A percentile compares a stretch with the other conserved stretches of the same genome.
These are phyloP conservation scores for Atherinosoma microstoma DNA, from an alignment of 2,797 vertebrate genomes.

Conservation along the genomic window DNA sequence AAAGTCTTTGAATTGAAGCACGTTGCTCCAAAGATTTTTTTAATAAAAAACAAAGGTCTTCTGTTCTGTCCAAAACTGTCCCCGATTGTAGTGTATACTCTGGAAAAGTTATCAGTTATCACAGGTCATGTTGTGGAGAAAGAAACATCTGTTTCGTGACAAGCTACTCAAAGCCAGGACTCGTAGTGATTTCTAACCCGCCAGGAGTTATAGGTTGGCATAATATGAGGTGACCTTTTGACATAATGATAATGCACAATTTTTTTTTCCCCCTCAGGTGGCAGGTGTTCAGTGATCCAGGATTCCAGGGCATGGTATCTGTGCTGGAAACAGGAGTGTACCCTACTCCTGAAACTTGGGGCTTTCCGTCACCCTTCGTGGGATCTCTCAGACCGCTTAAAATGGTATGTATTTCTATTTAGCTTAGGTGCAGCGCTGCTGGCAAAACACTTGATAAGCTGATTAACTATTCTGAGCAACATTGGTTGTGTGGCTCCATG, in stretches of 20 bases:
- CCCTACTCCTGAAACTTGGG: conserved; percentile 89
- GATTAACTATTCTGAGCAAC: neutral
- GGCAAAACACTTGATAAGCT: neutral
- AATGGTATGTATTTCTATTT: conserved; percentile 83
- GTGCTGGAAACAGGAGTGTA: conserved; percentile 91
- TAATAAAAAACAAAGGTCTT: conserved; percentile 16
- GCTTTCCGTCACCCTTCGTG: conserved; percentile 87
- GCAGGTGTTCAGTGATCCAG: conserved; percentile 93
- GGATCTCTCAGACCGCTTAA: conserved; percentile 91
- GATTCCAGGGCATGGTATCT: conserved; percentile 88
- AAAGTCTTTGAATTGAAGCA: conserved; percentile 26
- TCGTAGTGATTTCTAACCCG: conserved; percentile 8
- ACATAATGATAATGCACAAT: neutral
- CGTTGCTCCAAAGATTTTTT: conserved; percentile 23
- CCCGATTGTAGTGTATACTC: neutral
- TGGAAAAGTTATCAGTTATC: neutral
- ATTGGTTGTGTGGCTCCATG: neutral
- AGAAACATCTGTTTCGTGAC: neutral
- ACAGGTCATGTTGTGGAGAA: too few relatives aligned
- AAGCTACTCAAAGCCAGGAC: conserved; percentile 1
- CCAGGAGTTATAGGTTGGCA: neutral
- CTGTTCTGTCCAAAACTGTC: conserved; percentile 28
- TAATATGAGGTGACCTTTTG: conserved; percentile 6
- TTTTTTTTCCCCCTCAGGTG: conserved; percentile 82
- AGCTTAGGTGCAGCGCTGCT: neutral